Percentiles rank a stretch among this genome's conserved stretches.
Conservation (phyloP, 2,113 vertebrate genomes). For the human (Homo sapiens) region GRCh38 chr2:229343001-229343500, state of each 20-base stretch:
- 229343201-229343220: background rate
- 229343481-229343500: background rate
- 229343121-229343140: background rate
- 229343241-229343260: background rate
- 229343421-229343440: background rate
- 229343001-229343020: background rate
- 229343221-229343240: background rate
- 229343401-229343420: background rate
- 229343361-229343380: background rate
- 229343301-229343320: background rate
- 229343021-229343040: background rate
- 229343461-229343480: background rate
- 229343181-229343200: background rate
- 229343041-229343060: background rate
- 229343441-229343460: background rate
- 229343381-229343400: background rate
- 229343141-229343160: background rate
- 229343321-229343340: background rate
- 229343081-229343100: background rate
- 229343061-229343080: background rate
- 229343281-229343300: background rate
- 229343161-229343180: accelerated
- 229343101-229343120: background rate
- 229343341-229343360: background rate
- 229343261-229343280: background rate